phyloP scores from a whole-genome alignment of 2,797 vertebrate species.

The Acipenser ruthenus region DNA sequence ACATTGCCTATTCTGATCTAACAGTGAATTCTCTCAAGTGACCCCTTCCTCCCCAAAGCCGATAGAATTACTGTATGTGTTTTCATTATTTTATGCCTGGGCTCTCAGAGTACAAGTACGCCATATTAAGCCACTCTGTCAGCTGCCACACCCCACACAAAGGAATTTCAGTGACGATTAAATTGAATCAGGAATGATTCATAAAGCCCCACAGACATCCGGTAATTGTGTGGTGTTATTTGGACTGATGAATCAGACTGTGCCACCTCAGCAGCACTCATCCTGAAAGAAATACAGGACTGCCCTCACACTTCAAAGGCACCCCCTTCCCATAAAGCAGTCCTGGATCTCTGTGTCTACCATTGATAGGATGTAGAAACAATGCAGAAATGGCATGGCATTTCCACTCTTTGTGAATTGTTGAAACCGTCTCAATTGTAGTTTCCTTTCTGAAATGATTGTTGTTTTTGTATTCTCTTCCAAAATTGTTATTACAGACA shows the following conservation, averaged over 20 bases:
- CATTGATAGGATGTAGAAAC: not conserved
- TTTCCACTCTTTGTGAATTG: constrained; percentile 1
- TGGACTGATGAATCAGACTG: not conserved
- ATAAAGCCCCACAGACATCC: not conserved
- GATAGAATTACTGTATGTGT: not conserved
- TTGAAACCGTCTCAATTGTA: not conserved
- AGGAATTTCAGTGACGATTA: not conserved
- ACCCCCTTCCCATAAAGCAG: not conserved
- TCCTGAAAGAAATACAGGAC: not conserved
- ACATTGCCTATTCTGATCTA: no score
- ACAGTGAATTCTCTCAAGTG: no score
- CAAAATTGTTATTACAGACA: no score
- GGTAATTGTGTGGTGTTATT: not conserved
- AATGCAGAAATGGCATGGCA: not conserved
- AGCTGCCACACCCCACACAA: not conserved
- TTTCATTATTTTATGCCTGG: not conserved
- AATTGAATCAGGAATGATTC: not conserved
- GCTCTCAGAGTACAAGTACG: not conserved
- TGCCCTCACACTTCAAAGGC: not conserved
- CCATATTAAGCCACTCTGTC: not conserved
- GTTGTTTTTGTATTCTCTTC: no score
- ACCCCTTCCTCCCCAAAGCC: not conserved
- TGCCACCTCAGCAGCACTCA: not conserved
- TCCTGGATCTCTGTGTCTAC: not conserved
- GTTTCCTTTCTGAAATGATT: no score